These are phyloP conservation scores for Elymnias hypermnestra DNA, from an alignment of 1,140 invertebrate genomes.

Conservation along the genomic window DNA sequence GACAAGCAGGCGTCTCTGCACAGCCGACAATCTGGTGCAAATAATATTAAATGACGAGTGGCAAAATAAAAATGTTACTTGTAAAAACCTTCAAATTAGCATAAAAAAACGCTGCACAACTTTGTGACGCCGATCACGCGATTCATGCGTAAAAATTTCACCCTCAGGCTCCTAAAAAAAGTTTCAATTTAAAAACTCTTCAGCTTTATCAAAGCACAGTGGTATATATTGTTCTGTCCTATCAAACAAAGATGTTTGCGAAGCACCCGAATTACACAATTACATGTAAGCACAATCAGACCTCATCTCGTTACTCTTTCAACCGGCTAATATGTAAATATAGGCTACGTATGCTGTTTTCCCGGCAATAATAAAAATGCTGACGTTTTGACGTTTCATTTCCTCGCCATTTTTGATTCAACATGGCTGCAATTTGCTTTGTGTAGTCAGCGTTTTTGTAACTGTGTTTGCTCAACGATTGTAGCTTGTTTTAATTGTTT, in stretches of 20 bases:
- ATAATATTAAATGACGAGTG: too few species aligned
- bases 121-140: too few species aligned
- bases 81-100: too few species aligned
- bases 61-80: too few species aligned
- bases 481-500: conserved; percentile 13
- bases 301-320: conserved; percentile 4
- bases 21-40: too few species aligned
- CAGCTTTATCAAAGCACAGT: neutral
- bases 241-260: neutral
- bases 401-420: conserved; percentile 44
- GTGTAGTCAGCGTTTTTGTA: conserved; percentile 41
- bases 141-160: too few species aligned
- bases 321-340: conserved; percentile 14
- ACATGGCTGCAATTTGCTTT: conserved; percentile 41
- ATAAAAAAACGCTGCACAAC: too few species aligned
- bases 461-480: conserved; percentile 32
- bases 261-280: conserved; percentile 5
- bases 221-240: neutral
- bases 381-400: conserved; percentile 39
- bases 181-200: too few species aligned
- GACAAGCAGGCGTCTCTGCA: too few species aligned
- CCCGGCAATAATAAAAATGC: conserved; percentile 34
- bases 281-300: conserved; percentile 2
- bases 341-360: conserved; percentile 23
- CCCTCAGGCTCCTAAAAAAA: too few species aligned